Conservation (phyloP, 2,797 vertebrate species). For the Oophaga sylvatica region DNA sequence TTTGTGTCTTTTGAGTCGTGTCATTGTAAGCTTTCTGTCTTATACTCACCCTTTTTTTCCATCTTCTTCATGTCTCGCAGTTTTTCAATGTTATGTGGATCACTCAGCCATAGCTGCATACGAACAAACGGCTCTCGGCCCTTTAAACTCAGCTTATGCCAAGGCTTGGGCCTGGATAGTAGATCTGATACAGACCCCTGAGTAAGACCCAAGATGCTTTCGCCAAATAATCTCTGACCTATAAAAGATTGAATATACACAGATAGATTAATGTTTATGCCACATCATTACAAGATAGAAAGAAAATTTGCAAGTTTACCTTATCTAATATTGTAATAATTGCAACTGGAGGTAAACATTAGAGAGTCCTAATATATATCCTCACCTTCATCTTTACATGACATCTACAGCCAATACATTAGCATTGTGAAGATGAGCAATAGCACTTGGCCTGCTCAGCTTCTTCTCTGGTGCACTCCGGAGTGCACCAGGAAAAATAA, state of each 20-base stretch:
- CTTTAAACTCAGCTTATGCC: constrained; percentile 98
- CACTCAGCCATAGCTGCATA: constrained; percentile 98
- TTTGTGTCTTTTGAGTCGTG: not conserved
- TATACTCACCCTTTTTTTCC: constrained; percentile 93
- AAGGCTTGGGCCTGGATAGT: constrained; percentile 95
- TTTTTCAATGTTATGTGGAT: constrained; percentile 95
- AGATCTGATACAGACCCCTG: constrained; percentile 98
- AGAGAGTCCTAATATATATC: not conserved
- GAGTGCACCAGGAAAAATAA: not conserved
- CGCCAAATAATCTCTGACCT: constrained; percentile 96
- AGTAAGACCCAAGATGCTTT: constrained; percentile 95
- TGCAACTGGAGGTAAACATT: not conserved
- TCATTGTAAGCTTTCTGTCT: not conserved
- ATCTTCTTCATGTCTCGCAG: constrained; percentile 96
- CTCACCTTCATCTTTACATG: not conserved
- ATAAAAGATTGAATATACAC: constrained; percentile 18
- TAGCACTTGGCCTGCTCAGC: not conserved
- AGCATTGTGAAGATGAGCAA: not conserved
- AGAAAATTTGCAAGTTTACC: not conserved
- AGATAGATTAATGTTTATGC: not conserved
- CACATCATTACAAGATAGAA: not conserved
- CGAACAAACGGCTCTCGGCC: constrained; percentile 97
- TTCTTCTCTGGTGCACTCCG: not conserved
- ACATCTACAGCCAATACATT: not conserved
- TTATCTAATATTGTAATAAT: not conserved